phyloP scores from a whole-genome alignment of 2,797 vertebrate genomes.

The Peromyscus nudipes region DNA sequence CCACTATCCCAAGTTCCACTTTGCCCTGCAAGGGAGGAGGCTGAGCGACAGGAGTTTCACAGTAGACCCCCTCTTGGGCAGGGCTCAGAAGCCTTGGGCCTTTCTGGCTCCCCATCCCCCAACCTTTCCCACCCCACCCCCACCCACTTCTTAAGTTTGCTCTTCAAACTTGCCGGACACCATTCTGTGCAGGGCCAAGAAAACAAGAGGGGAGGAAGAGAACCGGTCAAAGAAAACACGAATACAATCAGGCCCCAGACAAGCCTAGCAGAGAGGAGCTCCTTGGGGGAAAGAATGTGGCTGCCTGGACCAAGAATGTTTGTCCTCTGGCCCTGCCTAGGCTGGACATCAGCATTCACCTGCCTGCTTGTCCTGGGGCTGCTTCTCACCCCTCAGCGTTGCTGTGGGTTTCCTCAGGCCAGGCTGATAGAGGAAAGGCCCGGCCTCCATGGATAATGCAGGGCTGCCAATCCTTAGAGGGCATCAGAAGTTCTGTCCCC shows the following conservation, averaged over 20 bases:
- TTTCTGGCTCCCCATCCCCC: constrained; percentile 7
- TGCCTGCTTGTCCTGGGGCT: constrained; percentile 16
- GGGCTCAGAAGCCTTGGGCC: not conserved
- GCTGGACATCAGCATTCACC: constrained; percentile 67
- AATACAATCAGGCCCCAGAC: constrained; percentile 75
- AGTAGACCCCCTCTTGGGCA: too few relatives aligned
- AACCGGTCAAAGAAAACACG: constrained; percentile 69
- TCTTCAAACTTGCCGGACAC: constrained; percentile 81
- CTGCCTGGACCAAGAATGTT: constrained; percentile 84
- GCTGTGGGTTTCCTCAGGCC: constrained; percentile 57
- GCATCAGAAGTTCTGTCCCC: not conserved
- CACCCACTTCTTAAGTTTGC: constrained; percentile 57
- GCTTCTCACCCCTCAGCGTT: not conserved
- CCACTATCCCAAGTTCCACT: not conserved
- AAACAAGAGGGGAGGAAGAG: constrained; percentile 76
- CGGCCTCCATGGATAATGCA: not conserved
- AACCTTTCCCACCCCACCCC: not conserved
- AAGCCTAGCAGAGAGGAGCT: constrained; percentile 54
- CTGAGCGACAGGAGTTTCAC: not conserved
- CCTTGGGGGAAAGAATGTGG: constrained; percentile 77
- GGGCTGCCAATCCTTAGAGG: not conserved
- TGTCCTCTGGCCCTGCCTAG: constrained; percentile 71
- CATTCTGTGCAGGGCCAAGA: constrained; percentile 73
- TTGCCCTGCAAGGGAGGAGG: not conserved
- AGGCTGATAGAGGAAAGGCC: not conserved